A percentile compares a stretch with the other conserved stretches of the same genome.
These are phyloP conservation scores for Tamandua tetradactyla DNA, from an alignment of 2,797 vertebrate species.

Conservation along the genomic window DNA sequence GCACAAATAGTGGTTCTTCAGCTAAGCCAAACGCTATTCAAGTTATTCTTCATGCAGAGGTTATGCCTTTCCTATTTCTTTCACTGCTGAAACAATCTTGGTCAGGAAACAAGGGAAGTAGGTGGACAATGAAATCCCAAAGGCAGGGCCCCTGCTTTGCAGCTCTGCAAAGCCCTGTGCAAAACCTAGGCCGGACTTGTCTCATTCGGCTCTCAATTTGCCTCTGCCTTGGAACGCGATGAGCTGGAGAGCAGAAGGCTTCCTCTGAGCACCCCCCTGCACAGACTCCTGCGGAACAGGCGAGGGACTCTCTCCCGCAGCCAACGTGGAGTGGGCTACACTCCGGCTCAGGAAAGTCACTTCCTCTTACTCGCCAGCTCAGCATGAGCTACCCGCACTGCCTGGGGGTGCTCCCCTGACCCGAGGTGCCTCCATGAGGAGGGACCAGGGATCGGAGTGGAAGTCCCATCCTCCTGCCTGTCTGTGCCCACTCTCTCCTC, in stretches of 20 bases:
- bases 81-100: neutral
- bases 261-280: neutral
- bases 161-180: neutral
- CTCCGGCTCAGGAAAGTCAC: neutral
- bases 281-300: too few relatives aligned
- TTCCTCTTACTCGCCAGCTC: neutral
- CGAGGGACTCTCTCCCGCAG: neutral
- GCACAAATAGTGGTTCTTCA: neutral
- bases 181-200: neutral
- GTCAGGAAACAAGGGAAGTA: neutral
- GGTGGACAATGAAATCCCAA: neutral
- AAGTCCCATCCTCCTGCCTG: neutral
- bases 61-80: neutral
- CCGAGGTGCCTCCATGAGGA: neutral
- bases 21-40: neutral
- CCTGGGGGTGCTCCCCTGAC: neutral
- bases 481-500: neutral
- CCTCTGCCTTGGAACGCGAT: neutral
- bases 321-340: neutral
- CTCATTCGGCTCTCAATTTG: neutral
- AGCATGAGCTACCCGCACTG: neutral
- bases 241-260: neutral
- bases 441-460: fast-evolving
- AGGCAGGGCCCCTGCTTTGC: neutral
- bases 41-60: neutral